Evolutionary conservation across 2,113 vertebrate genomes (phyloP).

Genomic region (Xerus inauris): DNA sequence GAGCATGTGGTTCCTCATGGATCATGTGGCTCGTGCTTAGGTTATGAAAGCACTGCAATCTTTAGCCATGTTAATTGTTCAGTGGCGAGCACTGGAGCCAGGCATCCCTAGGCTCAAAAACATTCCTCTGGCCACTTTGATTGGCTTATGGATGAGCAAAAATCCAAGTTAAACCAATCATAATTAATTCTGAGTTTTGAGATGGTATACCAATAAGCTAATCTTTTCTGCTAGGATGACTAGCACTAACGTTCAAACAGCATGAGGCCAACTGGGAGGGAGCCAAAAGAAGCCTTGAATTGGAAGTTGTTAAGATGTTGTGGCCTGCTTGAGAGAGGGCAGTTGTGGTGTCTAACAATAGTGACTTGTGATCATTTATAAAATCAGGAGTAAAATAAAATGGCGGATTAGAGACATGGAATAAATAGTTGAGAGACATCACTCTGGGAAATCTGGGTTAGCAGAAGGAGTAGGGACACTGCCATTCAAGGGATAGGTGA

Average conservation of each 20-base stretch:
- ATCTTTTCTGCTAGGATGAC: neutral
- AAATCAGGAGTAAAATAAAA: conserved; percentile 50
- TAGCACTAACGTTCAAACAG: neutral
- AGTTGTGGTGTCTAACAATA: neutral
- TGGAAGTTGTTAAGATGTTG: neutral
- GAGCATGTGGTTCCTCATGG: neutral
- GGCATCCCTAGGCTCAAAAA: neutral
- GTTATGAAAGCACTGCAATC: neutral
- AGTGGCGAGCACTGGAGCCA: neutral
- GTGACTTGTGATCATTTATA: neutral
- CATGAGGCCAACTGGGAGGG: neutral
- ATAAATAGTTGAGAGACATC: neutral
- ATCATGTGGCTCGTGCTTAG: neutral
- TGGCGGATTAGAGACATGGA: neutral
- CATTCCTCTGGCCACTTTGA: neutral
- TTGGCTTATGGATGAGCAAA: neutral
- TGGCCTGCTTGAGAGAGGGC: neutral
- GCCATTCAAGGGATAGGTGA: neutral
- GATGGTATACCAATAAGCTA: neutral
- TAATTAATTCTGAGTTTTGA: conserved; percentile 8
- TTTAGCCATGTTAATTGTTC: neutral
- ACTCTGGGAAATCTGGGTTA: conserved; percentile 12
- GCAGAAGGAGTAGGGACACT: neutral
- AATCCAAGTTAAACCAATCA: neutral
- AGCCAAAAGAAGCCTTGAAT: neutral